Base-by-base conservation (phyloP, 2,888 invertebrate species). In the Magallana nippona region DNA sequence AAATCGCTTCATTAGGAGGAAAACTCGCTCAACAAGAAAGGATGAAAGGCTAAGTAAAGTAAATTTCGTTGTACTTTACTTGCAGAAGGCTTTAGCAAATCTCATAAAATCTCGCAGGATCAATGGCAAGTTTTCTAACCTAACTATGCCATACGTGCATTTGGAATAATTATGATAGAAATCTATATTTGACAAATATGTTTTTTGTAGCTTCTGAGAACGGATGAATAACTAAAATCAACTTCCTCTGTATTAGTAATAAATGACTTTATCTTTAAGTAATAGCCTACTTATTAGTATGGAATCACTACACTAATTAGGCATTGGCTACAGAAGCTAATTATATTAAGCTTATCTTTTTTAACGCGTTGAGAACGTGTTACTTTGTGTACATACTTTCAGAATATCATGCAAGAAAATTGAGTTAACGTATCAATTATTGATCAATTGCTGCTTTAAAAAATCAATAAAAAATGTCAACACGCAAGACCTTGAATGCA, bases 361-460 rank as follows among this genome's bases (percentile, higher is more conserved):
- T 27, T 19, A 27, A 71, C 71, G 71, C 32, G 3, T 71, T 71
- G 71, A 71, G 71, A 71, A 22, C 22, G 27, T 71, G 22, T 71
- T 71, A 27, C 27, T 22, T 71, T 71, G 71, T 8, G 71, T 71
- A 71, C 32, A 71, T 71, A 22, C 71, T 71, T 71, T 71, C 22
- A 71, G 71, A 60, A 60, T n/a, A 60, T n/a, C 60, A 60, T 60
- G 60, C 15, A 71, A 71, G 71, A 27, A 71, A 71, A 22, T 32
- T 27, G 71, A 71, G 71, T 71, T 11, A 71, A 71, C 71, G 3
- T 71, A 71, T 71, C 27, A 10, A 71, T 71, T 71, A 71, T 71
- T 71, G 71, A 71, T 71, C 71, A 71, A 22, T 15, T 71, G 71
- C 1, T 71, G 71, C 32, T 71, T 71, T 71, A 71, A 71, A 71